A percentile compares a stretch with the other conserved stretches of the same genome.
phyloP scores from a whole-genome alignment of 2,888 invertebrate genomes.

The Petrolisthes cinctipes region DNA sequence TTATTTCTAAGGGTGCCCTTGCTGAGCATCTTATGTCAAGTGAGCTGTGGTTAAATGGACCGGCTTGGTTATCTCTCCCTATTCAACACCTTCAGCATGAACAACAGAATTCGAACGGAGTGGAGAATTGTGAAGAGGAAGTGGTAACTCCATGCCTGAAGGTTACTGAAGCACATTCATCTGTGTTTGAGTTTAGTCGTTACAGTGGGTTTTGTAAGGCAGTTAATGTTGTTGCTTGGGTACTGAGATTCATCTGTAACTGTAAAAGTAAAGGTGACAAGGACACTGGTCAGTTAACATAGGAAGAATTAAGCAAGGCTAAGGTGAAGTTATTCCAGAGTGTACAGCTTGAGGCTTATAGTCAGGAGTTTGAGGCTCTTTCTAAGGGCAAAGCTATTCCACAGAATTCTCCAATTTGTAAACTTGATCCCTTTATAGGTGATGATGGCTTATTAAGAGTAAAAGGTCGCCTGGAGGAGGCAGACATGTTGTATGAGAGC shows the following conservation, averaged over 20 bases:
- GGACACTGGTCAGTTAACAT: not conserved
- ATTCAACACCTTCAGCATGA: not conserved
- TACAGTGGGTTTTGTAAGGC: not conserved
- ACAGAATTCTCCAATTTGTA: not conserved
- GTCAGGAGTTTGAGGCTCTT: not conserved
- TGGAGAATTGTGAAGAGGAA: not conserved
- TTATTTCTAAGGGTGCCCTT: constrained; percentile 20
- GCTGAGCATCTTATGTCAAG: constrained; percentile 24
- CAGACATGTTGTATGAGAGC: constrained; percentile 32
- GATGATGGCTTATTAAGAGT: constrained; percentile 25
- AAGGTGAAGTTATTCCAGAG: not conserved
- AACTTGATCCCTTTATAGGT: constrained; percentile 34
- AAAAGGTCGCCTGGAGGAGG: constrained; percentile 22
- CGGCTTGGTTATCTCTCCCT: constrained; percentile 6
- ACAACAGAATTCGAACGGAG: not conserved
- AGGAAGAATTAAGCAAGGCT: not conserved
- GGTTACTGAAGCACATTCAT: not conserved
- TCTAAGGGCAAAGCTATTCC: not conserved
- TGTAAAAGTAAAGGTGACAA: not conserved
- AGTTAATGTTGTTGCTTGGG: constrained; percentile 10
- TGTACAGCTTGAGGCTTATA: constrained; percentile 2
- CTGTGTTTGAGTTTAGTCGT: constrained; percentile 13
- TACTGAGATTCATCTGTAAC: constrained; percentile 9
- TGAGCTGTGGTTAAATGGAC: constrained; percentile 29
- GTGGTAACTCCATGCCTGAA: not conserved